Conservation (phyloP, 2,113 vertebrate species). For the Ceyx melanurus region DNA sequence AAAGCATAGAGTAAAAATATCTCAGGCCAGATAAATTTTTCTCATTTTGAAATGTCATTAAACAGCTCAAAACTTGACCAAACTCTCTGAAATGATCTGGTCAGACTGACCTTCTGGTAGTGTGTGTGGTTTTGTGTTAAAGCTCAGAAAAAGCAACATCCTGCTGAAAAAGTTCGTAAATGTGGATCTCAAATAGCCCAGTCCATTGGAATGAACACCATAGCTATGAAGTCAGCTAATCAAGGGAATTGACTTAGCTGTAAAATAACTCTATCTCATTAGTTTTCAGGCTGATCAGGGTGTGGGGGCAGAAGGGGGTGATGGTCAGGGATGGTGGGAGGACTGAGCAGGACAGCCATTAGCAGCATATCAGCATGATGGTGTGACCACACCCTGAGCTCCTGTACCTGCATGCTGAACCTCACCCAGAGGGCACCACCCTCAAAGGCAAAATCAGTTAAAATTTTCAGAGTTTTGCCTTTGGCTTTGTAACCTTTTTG, state of each 20-base stretch:
- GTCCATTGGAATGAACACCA: neutral
- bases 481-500: neutral
- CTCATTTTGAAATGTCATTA: neutral
- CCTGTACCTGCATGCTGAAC: rapidly evolving
- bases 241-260: neutral
- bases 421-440: neutral
- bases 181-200: neutral
- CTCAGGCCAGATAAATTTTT: neutral
- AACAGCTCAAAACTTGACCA: neutral
- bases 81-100: neutral
- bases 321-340: neutral
- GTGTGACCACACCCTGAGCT: neutral
- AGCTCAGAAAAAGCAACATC: neutral
- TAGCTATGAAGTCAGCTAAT: neutral
- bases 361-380: neutral
- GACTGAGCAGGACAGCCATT: neutral
- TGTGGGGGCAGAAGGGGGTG: neutral
- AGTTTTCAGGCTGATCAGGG: neutral
- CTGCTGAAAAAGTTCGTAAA: neutral
- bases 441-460: neutral
- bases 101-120: neutral
- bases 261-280: neutral
- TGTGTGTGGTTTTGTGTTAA: neutral
- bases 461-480: neutral
- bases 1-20: neutral